Base-by-base conservation (phyloP, 2,797 vertebrate genomes). In the Craterocephalus amniculus region DNA sequence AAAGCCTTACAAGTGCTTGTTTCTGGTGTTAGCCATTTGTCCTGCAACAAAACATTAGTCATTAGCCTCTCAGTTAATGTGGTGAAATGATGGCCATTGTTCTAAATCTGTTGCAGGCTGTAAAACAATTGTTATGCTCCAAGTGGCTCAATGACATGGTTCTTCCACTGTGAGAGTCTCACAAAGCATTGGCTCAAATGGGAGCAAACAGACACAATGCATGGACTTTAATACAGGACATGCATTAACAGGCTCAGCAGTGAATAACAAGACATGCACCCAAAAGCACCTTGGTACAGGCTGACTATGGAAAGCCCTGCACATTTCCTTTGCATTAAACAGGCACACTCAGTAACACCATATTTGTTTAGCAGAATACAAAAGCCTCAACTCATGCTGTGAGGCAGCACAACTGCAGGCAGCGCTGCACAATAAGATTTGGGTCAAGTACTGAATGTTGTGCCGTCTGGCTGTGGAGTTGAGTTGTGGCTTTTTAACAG, bases 401-500 rank as follows among this genome's bases (percentile, higher is more conserved):
- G 65, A 61, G 38, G 43, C 60, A 40, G 58, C 40, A 56, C 52
- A 69, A 52, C 73, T 67, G 70, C 73, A 71, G 57, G 70, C 75
- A 71, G 51, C 13, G 49, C 68, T 57, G 72, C 59, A 60, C 70
- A 38, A 52, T 48, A 48, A 84, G 75, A 92, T 90, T 79, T 88
- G 79, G 87, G 91, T 91, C 84, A 87, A 81, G 80, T 68, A 73
- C 73, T 76, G 78, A 63, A 85, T 70, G 58, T 72, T 76, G 69
- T 48, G 75, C 71, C 10, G 55, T 48, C 43, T 70, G 79, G 70
- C 70, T 81, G 58, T 64, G 58, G 59, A 82, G 75, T 65, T 60
- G 74, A 85, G 84, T 72, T 79, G 81, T 60, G 48, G 83, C 87
- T 87, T 91, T 91, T 88, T 84, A 89, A 79, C 79, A 87, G 88